Evolutionary conservation across 2,113 vertebrate genomes (phyloP).

Genomic region (Psophia crepitans): DNA sequence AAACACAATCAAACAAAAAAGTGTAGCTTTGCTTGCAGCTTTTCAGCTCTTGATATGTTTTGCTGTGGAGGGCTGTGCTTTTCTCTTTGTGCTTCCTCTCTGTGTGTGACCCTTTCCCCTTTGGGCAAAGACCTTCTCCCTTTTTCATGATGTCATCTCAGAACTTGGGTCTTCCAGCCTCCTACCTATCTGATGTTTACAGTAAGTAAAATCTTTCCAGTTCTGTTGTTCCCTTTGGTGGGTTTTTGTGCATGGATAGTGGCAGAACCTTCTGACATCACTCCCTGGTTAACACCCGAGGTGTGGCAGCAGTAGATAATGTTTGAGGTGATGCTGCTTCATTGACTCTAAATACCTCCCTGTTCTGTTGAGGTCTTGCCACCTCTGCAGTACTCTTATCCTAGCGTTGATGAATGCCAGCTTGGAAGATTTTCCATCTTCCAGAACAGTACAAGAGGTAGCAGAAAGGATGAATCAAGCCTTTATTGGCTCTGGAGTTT

Average conservation of each 20-base stretch:
- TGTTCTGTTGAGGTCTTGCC: neutral
- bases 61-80: neutral
- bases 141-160: neutral
- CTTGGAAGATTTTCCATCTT: neutral
- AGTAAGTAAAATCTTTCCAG: neutral
- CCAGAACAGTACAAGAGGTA: neutral
- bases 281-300: neutral
- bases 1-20: neutral
- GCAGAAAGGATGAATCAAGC: neutral
- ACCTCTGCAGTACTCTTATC: neutral
- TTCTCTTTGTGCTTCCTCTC: neutral
- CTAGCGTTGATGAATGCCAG: neutral
- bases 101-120: neutral
- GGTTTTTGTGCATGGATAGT: neutral
- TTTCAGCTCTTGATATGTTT: neutral
- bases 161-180: neutral
- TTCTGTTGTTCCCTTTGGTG: neutral
- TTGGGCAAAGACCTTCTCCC: neutral
- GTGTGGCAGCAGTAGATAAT: neutral
- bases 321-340: neutral
- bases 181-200: neutral
- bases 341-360: neutral
- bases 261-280: neutral
- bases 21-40: neutral
- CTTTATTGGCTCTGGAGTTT: neutral